Percentiles rank a stretch among this genome's conserved stretches.
Conservation (phyloP, 2,797 vertebrate genomes). For the Eutrigla gurnardus region DNA sequence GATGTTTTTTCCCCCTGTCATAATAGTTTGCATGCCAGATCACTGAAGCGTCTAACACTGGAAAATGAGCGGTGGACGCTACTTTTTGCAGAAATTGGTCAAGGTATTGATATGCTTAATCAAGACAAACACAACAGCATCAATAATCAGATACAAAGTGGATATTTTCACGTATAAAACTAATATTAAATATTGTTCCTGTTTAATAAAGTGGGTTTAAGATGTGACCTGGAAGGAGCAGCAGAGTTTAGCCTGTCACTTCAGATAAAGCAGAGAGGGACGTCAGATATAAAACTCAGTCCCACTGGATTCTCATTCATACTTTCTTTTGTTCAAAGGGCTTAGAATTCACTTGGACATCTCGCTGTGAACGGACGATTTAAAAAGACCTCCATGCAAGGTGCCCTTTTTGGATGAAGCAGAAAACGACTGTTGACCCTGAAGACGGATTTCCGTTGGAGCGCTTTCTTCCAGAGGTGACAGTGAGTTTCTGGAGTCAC, state of each 20-base stretch:
- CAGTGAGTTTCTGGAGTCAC: background rate
- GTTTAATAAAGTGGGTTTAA: conserved; percentile 19
- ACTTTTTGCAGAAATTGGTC: background rate
- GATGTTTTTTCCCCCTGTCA: conserved; percentile 26
- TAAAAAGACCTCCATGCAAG: conserved; percentile 22
- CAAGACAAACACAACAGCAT: background rate
- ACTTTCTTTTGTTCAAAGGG: conserved; percentile 22
- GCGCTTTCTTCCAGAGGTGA: background rate
- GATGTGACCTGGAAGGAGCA: conserved; percentile 24
- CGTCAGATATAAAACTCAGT: conserved; percentile 43
- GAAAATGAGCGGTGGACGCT: background rate
- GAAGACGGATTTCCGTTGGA: background rate
- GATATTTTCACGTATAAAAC: background rate
- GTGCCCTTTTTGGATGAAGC: conserved; percentile 11
- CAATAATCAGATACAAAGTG: background rate
- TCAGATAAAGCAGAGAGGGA: conserved; percentile 61
- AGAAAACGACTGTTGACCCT: conserved; percentile 7
- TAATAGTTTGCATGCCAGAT: conserved; percentile 35
- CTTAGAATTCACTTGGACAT: conserved; percentile 34
- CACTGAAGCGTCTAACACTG: conserved; percentile 9
- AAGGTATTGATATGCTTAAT: background rate
- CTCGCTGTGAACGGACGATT: conserved; percentile 28
- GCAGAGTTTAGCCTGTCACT: conserved; percentile 54
- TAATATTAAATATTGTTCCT: background rate
- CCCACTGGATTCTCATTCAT: conserved; percentile 16